A percentile compares a stretch with the other conserved stretches of the same genome.
Conservation (phyloP, 2,797 vertebrate species). For the Selene dorsalis region DNA sequence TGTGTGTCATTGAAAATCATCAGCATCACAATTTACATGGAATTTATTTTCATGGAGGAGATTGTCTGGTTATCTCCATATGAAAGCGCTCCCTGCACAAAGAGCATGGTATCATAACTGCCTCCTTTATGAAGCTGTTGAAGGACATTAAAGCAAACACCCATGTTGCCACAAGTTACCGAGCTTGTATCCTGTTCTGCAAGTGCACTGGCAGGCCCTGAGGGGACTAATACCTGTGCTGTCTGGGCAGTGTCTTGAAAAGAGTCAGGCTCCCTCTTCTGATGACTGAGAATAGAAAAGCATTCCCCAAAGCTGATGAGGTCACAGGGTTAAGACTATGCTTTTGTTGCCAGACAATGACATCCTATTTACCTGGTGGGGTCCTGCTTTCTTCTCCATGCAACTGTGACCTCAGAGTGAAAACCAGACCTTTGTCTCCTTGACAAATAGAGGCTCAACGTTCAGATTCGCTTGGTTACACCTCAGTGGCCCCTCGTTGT, state of each 20-base stretch:
- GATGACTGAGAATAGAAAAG: constrained; percentile 75
- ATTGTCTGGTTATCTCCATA: constrained; percentile 22
- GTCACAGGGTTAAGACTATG: constrained; percentile 83
- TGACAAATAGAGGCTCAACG: constrained; percentile 80
- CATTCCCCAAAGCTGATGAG: constrained; percentile 82
- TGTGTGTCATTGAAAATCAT: constrained; percentile 10
- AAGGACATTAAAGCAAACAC: constrained; percentile 49
- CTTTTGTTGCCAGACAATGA: constrained; percentile 84
- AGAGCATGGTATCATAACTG: constrained; percentile 11
- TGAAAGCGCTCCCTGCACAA: constrained; percentile 16
- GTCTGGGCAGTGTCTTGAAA: constrained; percentile 65
- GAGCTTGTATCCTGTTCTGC: constrained; percentile 57
- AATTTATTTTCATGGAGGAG: constrained; percentile 8
- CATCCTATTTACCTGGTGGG: constrained; percentile 86
- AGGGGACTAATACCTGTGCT: constrained; percentile 72
- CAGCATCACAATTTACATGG: not conserved
- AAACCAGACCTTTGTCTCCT: constrained; percentile 82
- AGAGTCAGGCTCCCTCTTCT: constrained; percentile 62
- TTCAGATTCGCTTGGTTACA: constrained; percentile 80
- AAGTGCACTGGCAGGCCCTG: constrained; percentile 54
- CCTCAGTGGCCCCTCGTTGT: constrained; percentile 71
- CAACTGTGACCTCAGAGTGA: constrained; percentile 83
- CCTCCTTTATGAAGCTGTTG: constrained; percentile 47
- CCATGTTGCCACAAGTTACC: constrained; percentile 66
- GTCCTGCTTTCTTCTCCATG: constrained; percentile 82